Conservation (phyloP, 2,113 vertebrate genomes). For the Sciurus niger region DNA sequence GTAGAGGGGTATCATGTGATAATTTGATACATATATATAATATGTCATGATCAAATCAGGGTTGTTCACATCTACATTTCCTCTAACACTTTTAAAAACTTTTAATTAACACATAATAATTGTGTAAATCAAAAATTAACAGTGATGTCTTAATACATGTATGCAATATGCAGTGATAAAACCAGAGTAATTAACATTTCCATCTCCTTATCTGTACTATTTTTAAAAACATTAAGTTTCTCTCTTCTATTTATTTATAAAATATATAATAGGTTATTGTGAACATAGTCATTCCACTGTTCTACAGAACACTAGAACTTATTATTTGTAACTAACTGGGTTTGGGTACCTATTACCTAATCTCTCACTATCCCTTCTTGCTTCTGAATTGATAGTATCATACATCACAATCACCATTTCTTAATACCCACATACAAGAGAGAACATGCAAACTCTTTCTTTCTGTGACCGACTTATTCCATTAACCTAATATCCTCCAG, state of each 20-base stretch:
- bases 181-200: background rate
- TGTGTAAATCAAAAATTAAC: no score
- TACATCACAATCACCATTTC: background rate
- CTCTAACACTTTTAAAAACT: background rate
- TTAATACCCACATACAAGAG: background rate
- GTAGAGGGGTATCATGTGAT: background rate
- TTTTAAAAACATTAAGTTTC: background rate
- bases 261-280: background rate
- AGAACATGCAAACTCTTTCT: background rate
- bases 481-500: background rate
- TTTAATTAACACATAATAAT: no score
- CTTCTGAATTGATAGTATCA: background rate
- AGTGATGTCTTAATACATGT: no score
- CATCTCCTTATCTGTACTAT: background rate
- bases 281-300: no score
- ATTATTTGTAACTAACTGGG: background rate
- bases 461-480: background rate
- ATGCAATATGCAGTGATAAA: background rate
- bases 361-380: background rate
- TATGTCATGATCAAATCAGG: background rate
- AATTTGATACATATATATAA: no score
- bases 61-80: background rate
- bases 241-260: background rate
- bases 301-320: background rate
- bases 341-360: background rate